Evolutionary conservation across 35 echinoderm and acorn worm genomes (phyloP).

Genomic region (Apostichopus californicus): DNA sequence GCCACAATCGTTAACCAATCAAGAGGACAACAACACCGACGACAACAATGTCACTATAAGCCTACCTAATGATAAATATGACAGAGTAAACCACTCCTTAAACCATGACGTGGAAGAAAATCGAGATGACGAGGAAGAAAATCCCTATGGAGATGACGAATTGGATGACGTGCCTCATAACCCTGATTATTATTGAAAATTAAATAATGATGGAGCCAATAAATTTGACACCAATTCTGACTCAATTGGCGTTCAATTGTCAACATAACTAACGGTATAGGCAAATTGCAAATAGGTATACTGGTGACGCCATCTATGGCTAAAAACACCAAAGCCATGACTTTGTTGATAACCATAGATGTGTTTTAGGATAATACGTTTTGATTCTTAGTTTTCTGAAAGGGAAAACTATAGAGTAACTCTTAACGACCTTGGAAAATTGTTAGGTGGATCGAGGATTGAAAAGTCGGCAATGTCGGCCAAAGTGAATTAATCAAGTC

Average conservation of each 20-base stretch:
- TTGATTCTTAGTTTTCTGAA: too few species aligned
- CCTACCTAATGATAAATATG: neutral
- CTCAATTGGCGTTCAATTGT: neutral
- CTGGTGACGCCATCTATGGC: neutral
- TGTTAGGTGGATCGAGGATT: too few species aligned
- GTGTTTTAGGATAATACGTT: too few species aligned
- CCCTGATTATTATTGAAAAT: neutral
- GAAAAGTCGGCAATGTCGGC: too few species aligned
- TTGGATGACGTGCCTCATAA: too few species aligned
- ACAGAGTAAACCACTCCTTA: neutral
- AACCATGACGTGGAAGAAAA: neutral
- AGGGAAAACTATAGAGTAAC: too few species aligned
- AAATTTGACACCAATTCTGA: neutral
- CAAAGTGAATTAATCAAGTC: too few species aligned
- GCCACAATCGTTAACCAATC: neutral
- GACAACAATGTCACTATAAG: neutral
- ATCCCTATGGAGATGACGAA: neutral
- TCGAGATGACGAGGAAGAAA: neutral
- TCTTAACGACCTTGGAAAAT: too few species aligned
- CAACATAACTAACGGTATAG: neutral
- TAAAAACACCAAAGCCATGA: too few species aligned
- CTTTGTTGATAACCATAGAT: too few species aligned
- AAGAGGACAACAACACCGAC: neutral
- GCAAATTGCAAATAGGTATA: neutral
- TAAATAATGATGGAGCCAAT: neutral